A percentile compares a stretch with the other conserved stretches of the same genome.
Conservation (phyloP, 2,113 vertebrate genomes). For the Hystrix cristata region DNA sequence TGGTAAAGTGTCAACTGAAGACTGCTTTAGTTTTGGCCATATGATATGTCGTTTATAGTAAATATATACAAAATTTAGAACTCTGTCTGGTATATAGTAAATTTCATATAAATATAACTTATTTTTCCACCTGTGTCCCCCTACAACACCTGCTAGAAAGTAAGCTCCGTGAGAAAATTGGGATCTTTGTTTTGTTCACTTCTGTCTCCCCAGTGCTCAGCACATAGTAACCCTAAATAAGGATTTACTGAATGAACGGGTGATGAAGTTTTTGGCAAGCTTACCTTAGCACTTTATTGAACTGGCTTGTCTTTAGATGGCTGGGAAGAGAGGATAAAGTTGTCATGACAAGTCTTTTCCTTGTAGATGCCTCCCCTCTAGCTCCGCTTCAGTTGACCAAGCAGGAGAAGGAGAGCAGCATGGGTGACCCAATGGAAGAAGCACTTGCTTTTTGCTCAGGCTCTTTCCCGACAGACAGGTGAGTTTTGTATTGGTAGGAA, state of each 20-base stretch:
- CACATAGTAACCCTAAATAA: slow-evolving; percentile 45
- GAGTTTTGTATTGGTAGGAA: slow-evolving; percentile 52
- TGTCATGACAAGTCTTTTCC: slow-evolving; percentile 50
- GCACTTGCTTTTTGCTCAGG: slow-evolving; percentile 89
- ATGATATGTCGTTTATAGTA: slow-evolving; percentile 23
- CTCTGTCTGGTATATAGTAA: neutral
- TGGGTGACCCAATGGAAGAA: slow-evolving; percentile 87
- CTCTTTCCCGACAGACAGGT: slow-evolving; percentile 91
- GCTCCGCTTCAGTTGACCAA: slow-evolving; percentile 82
- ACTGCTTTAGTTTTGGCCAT: neutral
- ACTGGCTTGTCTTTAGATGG: slow-evolving; percentile 16
- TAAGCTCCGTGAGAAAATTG: slow-evolving; percentile 7
- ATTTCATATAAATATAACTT: slow-evolving; percentile 38
- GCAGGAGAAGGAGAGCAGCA: slow-evolving; percentile 83
- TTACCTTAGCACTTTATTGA: slow-evolving; percentile 50
- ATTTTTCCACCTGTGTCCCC: neutral
- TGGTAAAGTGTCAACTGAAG: slow-evolving; percentile 13
- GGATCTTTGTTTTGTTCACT: slow-evolving; percentile 54
- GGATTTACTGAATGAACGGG: slow-evolving; percentile 59
- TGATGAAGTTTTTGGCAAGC: slow-evolving; percentile 37
- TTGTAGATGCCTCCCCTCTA: slow-evolving; percentile 83
- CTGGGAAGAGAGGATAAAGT: slow-evolving; percentile 39
- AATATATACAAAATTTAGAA: slow-evolving; percentile 40
- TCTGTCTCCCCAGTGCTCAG: neutral
- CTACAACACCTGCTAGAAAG: slow-evolving; percentile 4